A percentile compares a stretch with the other conserved stretches of the same genome.
Evolutionary conservation across 2,113 vertebrate genomes (phyloP).

Genomic region (Brienomyrus brachyistius): DNA sequence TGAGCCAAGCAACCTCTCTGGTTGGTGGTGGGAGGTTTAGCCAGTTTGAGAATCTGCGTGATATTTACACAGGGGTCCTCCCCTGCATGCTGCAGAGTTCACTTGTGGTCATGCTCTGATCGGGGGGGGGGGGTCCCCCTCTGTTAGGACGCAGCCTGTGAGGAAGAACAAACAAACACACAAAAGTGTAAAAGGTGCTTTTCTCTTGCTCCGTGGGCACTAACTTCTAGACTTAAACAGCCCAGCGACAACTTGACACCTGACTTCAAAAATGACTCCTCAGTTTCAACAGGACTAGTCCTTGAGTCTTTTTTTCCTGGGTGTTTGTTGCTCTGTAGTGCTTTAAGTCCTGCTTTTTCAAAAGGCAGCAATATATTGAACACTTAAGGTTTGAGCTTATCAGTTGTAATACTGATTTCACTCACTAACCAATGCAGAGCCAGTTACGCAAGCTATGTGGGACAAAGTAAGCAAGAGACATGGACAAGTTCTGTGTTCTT

Average conservation of each 20-base stretch:
- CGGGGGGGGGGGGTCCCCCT: not conserved
- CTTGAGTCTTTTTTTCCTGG: not conserved
- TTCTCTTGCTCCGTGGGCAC: not conserved
- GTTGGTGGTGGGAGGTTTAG: not conserved
- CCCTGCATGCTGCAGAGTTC: not conserved
- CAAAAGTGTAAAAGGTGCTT: not conserved
- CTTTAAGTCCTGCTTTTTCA: not conserved
- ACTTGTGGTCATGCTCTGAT: not conserved
- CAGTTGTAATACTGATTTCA: not conserved
- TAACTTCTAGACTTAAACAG: not conserved
- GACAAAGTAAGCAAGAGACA: not conserved
- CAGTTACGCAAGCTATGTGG: not conserved
- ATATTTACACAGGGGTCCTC: not conserved
- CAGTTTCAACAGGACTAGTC: not conserved
- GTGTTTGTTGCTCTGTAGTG: not conserved
- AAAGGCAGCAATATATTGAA: not conserved
- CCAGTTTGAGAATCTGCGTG: not conserved
- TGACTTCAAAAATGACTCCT: not conserved
- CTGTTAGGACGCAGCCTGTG: not conserved
- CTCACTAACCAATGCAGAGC: not conserved
- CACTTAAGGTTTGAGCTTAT: not conserved
- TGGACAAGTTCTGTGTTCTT: not conserved
- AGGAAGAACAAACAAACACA: not conserved
- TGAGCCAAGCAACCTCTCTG: not conserved
- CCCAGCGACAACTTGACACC: not conserved